phyloP scores from a whole-genome alignment of 2,888 invertebrate species.

The Halictus ligatus region DNA sequence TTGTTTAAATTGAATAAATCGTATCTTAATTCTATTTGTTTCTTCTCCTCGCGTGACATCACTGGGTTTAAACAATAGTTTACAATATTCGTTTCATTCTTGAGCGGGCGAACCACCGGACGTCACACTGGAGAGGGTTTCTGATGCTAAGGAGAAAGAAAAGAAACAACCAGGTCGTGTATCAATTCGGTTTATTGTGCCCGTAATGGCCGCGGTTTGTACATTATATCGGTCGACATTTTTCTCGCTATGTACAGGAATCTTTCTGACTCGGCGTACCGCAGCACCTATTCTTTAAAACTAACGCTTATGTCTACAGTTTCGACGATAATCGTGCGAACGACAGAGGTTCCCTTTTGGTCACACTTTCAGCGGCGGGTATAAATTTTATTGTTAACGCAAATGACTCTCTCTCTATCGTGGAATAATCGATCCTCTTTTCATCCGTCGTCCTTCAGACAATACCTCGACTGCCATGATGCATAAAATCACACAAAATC shows the following conservation, averaged over 20 bases:
- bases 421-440: too few species aligned
- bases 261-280: constrained; percentile 6
- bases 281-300: constrained; percentile 33
- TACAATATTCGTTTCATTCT: too few species aligned
- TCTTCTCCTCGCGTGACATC: too few species aligned
- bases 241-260: constrained; percentile 56
- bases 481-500: not conserved
- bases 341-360: not conserved
- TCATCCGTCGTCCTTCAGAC: too few species aligned
- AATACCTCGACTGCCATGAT: not conserved
- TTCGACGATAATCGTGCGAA: not conserved
- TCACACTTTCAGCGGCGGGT: not conserved
- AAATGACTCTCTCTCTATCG: not conserved
- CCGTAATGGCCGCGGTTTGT: constrained; percentile 59
- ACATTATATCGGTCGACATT: constrained; percentile 55
- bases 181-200: constrained; percentile 67
- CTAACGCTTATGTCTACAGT: constrained; percentile 33
- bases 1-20: too few species aligned
- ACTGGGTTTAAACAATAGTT: too few species aligned
- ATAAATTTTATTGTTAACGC: not conserved
- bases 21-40: too few species aligned
- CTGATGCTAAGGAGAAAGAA: not conserved
- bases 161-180: constrained; percentile 29
- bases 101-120: too few species aligned
- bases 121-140: not conserved